Conservation (phyloP, 2,113 vertebrate genomes). For the Bujurquina vittata region DNA sequence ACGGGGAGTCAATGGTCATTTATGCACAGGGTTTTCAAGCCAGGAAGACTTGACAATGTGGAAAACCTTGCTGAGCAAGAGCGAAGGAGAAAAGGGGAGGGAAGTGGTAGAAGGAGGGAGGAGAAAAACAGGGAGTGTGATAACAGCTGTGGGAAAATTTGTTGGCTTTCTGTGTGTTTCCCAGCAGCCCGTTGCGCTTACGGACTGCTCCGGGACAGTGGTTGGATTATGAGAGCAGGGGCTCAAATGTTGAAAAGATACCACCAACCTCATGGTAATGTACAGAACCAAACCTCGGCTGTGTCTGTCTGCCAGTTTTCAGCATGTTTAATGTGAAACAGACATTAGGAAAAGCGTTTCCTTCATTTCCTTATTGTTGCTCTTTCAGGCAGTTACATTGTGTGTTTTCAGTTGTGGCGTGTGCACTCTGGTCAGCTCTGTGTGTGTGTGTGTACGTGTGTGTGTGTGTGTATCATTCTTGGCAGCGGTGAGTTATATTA, state of each 20-base stretch:
- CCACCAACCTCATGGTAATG: conserved; percentile 67
- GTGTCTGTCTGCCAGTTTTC: background rate
- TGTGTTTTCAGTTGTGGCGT: conserved; percentile 10
- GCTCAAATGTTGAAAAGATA: conserved; percentile 14
- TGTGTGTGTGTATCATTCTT: background rate
- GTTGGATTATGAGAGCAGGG: conserved; percentile 53
- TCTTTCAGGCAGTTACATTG: background rate
- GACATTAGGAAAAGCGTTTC: conserved; percentile 19
- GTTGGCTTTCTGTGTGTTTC: conserved; percentile 49
- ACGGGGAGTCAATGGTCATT: conserved; percentile 10
- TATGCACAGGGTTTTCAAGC: conserved; percentile 42
- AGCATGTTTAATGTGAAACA: background rate
- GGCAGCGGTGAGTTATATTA: background rate
- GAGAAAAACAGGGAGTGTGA: conserved; percentile 56
- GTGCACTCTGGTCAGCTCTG: conserved; percentile 14
- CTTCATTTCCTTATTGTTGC: conserved; percentile 59
- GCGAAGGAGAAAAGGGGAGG: conserved; percentile 1
- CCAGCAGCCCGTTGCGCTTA: conserved; percentile 35
- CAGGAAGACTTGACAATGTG: conserved; percentile 34
- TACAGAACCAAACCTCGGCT: conserved; percentile 10
- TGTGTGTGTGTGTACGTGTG: background rate
- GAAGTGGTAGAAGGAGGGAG: conserved; percentile 24
- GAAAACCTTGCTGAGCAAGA: conserved; percentile 3
- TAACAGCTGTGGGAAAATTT: conserved; percentile 44
- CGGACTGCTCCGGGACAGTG: conserved; percentile 20